Conservation (phyloP, 2,113 vertebrate species). For the Turnix velox region DNA sequence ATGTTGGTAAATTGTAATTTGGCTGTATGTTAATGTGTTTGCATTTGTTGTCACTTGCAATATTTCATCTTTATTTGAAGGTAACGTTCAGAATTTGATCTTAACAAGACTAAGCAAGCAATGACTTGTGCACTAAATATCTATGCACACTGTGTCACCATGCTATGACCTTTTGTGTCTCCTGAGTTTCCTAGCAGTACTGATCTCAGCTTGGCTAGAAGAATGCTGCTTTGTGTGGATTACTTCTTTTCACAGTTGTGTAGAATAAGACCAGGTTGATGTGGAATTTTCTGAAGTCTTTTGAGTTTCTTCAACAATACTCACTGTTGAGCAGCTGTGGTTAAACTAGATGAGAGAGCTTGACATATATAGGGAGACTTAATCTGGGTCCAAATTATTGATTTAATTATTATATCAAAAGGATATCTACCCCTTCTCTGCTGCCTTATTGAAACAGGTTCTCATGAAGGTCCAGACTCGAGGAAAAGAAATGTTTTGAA, state of each 20-base stretch:
- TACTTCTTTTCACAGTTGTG: background rate
- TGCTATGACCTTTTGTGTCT: background rate
- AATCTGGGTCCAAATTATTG: background rate
- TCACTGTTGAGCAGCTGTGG: background rate
- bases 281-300: background rate
- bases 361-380: background rate
- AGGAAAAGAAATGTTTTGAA: background rate
- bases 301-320: background rate
- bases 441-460: background rate
- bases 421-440: background rate
- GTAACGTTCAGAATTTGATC: background rate
- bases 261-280: background rate
- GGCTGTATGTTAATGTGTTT: background rate
- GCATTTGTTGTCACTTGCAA: background rate
- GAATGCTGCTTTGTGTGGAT: background rate
- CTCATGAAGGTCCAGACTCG: background rate
- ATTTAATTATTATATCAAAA: background rate
- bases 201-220: background rate
- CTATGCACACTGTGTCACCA: background rate
- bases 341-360: background rate
- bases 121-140: background rate
- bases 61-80: background rate
- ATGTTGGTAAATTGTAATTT: background rate
- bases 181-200: background rate
- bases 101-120: background rate